Evolutionary conservation across 1,140 invertebrate species (phyloP), one percentile per base, ranked within the genome.

Genomic region (Tetramorium simillimum): DNA sequence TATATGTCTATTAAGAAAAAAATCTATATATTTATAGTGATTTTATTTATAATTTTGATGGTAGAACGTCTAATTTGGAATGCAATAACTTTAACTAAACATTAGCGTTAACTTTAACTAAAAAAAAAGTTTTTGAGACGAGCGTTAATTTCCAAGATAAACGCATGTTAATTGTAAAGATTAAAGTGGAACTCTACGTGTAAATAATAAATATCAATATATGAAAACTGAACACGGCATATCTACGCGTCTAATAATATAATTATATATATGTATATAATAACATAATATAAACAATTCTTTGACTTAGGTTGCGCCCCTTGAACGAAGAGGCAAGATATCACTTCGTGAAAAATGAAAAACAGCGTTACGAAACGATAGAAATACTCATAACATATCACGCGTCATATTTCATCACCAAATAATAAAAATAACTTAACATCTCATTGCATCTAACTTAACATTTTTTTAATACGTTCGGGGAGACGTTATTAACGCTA

Each of bases 171-270:
- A 43, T 67, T 12, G 18, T n/a, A 67, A 21, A 43, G 10, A 43
- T 67, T 9, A 21, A 67, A 56, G 1, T n/a, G 5, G 10, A 6
- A 18, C 1, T 33, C 10, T 37, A 40, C 14, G 37, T 33, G 33
- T 56, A 75, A 75, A 56, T 56, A 37, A 75, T 75, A 73, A 73
- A 73, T 73, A 73, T 73, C 10, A 16, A 2, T 56, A 58, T n/a
- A 14, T 46, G 4, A 46, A 18, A 75, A 60, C 6, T 75, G 12
- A 40, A 73, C 18, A 40, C 18, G 28, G 18, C 16, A 76, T 76
- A 37, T 21, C 46, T 7, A 24, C 33, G 16, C 14, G 21, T 40
- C 53, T 43, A 60, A 76, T 24, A 75, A 33, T 58, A 21, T 37
- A 37, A 49, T 24, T 49, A 69, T 58, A 58, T 75, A 51, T 51